Evolutionary conservation across 23 tunicate genomes (phyloP), one percentile per base, ranked within the genome.

Genomic region (Styela plicata): DNA sequence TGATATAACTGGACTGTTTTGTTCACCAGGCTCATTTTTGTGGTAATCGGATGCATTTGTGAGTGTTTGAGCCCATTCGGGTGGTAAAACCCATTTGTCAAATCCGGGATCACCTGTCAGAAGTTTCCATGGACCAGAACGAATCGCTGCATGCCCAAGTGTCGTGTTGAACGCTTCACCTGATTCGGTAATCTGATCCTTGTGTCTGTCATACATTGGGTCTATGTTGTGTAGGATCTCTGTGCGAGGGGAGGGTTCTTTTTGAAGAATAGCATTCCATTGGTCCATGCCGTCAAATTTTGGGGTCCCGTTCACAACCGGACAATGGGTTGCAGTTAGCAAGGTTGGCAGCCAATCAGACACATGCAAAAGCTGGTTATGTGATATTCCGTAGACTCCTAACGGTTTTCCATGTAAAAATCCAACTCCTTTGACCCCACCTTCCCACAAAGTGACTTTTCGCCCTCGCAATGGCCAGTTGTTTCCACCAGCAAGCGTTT

Each of bases 301-400:
- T 36, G 80, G 98, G 3, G 98, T 88, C 10, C 83, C 86, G 62
- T 78, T 74, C 61, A 89, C 74, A 34, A 35, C 64, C 0, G 86
- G 86, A 75, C 98, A 93, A 22, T 69, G 79, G 28, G 86, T 82
- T 65, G 89, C 98, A 37, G 64, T 28, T 53, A 93, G 2, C 24
- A 93, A 34, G 3, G 98, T 93, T 26, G 98, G 98, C 69, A 85
- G 85, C 98, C 98, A 93, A 81, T 93, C 98, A 1, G 98, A 93
- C 24, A 88, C 86, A 69, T 93, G 92, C 22, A 93, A 84, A 78
- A 93, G 74, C 63, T 88, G 86, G 24, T 81, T 78, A 64, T 87
- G 82, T 1, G 80, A 16, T 18, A 71, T 63, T 3, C 57, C 57
- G 23, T 87, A 79, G 2, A 74, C 74, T 37, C 88, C 89, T 10